phyloP scores from a whole-genome alignment of 1,140 invertebrate species.

The Diorhabda sublineata region DNA sequence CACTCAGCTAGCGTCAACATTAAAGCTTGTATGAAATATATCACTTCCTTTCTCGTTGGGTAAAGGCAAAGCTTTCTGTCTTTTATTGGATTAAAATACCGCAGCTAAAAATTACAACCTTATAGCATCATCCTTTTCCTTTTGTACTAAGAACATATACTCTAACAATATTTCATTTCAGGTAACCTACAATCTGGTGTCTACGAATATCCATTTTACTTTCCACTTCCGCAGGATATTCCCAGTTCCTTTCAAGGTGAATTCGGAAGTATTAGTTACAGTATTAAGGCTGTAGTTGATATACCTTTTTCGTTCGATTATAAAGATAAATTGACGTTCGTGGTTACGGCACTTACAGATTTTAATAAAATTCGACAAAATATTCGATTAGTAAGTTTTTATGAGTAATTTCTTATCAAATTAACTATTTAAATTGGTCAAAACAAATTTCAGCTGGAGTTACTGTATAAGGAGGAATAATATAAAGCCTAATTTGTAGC shows the following conservation, averaged over 20 bases:
- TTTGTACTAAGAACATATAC: too few species aligned
- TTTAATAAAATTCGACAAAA: conserved; percentile 16
- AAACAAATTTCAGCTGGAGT: neutral
- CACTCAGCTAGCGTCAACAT: too few species aligned
- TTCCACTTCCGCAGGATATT: conserved; percentile 14
- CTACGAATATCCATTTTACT: conserved; percentile 21
- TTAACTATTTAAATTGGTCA: neutral
- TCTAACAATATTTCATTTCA: conserved; percentile 1
- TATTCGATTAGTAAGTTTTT: conserved; percentile 9
- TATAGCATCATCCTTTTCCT: neutral
- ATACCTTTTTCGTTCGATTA: conserved; percentile 10
- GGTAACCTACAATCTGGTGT: neutral
- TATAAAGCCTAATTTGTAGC: neutral
- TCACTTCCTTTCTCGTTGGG: too few species aligned
- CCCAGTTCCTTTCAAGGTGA: conserved; percentile 12
- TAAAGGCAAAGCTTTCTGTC: too few species aligned
- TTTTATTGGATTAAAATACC: neutral
- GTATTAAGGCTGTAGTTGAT: conserved; percentile 13
- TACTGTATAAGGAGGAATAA: neutral
- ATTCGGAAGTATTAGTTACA: conserved; percentile 15
- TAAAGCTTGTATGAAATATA: too few species aligned
- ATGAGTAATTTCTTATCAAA: neutral
- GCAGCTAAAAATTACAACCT: neutral
- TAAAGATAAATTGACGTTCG: conserved; percentile 7
- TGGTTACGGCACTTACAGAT: conserved; percentile 11